A percentile compares a stretch with the other conserved stretches of the same genome.
Evolutionary conservation across 37 sponge, comb jelly and placozoan species (phyloP).

Genomic region (Bolinopsis microptera): DNA sequence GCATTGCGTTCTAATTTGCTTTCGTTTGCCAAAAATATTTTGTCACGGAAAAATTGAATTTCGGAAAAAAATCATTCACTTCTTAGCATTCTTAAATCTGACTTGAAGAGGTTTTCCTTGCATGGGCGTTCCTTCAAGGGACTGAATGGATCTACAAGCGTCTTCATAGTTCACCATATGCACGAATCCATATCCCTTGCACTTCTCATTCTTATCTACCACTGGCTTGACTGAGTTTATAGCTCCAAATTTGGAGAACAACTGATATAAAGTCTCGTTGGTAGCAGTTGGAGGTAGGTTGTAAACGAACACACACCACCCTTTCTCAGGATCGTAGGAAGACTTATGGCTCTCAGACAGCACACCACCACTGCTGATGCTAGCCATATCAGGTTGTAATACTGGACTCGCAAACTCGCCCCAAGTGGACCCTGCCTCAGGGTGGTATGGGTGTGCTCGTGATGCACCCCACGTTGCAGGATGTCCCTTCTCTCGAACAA

Average conservation of each 20-base stretch:
- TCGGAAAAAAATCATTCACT: neutral
- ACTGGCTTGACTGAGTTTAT: constrained; percentile 85
- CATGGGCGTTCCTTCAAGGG: constrained; percentile 72
- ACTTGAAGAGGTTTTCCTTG: constrained; percentile 86
- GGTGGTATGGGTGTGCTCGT: neutral
- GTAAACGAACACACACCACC: constrained; percentile 83
- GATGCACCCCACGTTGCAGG: no score
- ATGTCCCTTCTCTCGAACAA: no score
- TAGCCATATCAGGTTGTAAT: neutral
- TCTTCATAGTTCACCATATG: constrained; percentile 93
- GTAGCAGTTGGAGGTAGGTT: constrained; percentile 80
- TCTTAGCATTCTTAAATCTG: constrained; percentile 72
- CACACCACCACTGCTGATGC: no score
- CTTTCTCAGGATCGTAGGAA: constrained; percentile 63
- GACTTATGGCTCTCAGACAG: neutral
- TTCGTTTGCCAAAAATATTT: neutral
- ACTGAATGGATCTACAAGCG: constrained; percentile 75
- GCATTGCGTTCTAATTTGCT: no score
- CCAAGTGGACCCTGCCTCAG: neutral
- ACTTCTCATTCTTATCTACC: constrained; percentile 67
- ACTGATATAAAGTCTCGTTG: constrained; percentile 81
- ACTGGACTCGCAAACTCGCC: neutral
- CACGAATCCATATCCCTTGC: constrained; percentile 94
- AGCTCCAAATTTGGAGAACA: constrained; percentile 87
- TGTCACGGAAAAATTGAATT: neutral